Percentiles rank a stretch among this genome's conserved stretches.
phyloP scores from a whole-genome alignment of 2,888 invertebrate species.

The Epicampocera succincta region DNA sequence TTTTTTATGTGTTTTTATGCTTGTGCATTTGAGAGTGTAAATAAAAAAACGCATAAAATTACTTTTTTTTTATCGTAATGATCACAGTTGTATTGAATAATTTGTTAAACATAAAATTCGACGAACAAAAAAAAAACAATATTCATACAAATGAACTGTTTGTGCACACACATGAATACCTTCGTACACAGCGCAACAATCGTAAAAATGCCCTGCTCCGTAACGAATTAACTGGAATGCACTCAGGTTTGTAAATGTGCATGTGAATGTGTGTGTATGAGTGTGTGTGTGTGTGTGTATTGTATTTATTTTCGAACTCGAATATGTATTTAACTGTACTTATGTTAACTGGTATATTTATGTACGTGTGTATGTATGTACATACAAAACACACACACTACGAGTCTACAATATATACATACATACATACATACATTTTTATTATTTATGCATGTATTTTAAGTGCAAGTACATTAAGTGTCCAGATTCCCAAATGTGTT shows the following conservation, averaged over 20 bases:
- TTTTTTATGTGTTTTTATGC: not conserved
- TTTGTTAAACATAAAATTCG: slow-evolving; percentile 55
- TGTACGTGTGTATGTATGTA: not conserved
- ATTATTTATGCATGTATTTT: slow-evolving; percentile 64
- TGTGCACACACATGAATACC: not conserved
- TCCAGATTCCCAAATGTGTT: slow-evolving; percentile 65
- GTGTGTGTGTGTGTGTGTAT: not conserved
- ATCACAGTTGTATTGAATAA: slow-evolving; percentile 58
- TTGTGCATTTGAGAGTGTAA: slow-evolving; percentile 5
- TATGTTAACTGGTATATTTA: not conserved
- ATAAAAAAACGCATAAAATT: slow-evolving; percentile 38
- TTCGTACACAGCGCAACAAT: slow-evolving; percentile 54
- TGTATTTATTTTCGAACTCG: not conserved
- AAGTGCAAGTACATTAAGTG: slow-evolving; percentile 65
- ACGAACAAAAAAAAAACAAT: slow-evolving; percentile 31
- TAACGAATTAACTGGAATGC: slow-evolving; percentile 27
- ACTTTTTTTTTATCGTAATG: slow-evolving; percentile 41
- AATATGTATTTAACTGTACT: too few relatives aligned
- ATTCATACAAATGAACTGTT: slow-evolving; percentile 15
- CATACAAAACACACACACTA: not conserved
- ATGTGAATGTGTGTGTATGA: too few relatives aligned
- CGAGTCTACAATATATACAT: too few relatives aligned
- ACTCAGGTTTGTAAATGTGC: slow-evolving; percentile 1
- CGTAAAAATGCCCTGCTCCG: slow-evolving; percentile 44
- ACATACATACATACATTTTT: slow-evolving; percentile 8